These are phyloP conservation scores for Diadema setosum DNA, from an alignment of 35 echinoderm and acorn worm species.

Conservation along the genomic window DNA sequence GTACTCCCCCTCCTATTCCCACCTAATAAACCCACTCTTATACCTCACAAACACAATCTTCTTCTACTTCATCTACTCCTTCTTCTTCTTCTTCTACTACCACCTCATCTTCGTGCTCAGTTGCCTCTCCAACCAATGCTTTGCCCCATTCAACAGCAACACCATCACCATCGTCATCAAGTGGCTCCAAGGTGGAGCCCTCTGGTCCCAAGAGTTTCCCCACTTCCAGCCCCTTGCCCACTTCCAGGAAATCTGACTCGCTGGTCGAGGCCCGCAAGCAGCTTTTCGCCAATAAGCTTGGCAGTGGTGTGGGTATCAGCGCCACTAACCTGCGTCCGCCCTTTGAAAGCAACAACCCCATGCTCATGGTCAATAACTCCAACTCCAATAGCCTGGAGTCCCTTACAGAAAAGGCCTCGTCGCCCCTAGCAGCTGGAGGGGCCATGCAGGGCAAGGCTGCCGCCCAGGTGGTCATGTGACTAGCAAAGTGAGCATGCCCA, in stretches of 20 bases:
- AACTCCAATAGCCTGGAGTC: constrained; percentile 55
- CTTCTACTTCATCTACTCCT: constrained; percentile 41
- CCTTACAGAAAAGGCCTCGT: not conserved
- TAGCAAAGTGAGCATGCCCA: constrained; percentile 17
- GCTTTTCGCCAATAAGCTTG: constrained; percentile 94
- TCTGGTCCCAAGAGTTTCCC: constrained; percentile 28
- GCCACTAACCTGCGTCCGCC: constrained; percentile 39
- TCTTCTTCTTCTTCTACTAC: constrained; percentile 1
- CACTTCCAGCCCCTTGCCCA: constrained; percentile 25
- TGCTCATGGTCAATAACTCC: constrained; percentile 57
- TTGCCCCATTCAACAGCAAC: not conserved
- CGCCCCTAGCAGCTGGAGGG: not conserved
- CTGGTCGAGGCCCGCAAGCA: constrained; percentile 98
- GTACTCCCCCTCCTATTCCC: constrained; percentile 90
- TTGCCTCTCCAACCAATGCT: not conserved
- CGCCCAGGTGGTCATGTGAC: constrained; percentile 48
- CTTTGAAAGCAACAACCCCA: constrained; percentile 16
- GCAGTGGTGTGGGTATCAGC: constrained; percentile 40
- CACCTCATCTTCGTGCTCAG: not conserved
- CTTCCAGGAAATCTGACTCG: constrained; percentile 69
- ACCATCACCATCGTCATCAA: not conserved
- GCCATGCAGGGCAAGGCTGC: constrained; percentile 41
- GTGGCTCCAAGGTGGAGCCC: constrained; percentile 8
- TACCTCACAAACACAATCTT: constrained; percentile 87
- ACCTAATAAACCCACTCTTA: constrained; percentile 97